phyloP scores from a whole-genome alignment of 2,797 vertebrate species.

The Lutjanus argentimaculatus region DNA sequence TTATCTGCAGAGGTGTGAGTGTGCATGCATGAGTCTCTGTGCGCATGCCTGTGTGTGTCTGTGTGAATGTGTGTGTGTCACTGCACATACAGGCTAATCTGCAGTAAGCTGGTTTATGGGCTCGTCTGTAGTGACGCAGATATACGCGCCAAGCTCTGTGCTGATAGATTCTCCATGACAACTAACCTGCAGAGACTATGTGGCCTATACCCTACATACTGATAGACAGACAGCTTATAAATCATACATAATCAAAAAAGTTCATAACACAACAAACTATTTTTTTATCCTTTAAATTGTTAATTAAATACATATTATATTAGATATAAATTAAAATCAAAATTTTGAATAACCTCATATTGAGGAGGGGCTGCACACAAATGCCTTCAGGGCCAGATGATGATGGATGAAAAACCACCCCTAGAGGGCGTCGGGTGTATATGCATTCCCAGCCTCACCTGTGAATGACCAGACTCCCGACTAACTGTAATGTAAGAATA shows the following conservation, averaged over 20 bases:
- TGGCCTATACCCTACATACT: conserved; percentile 53
- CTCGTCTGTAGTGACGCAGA: conserved; percentile 84
- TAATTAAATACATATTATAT: not conserved
- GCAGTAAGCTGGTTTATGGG: conserved; percentile 88
- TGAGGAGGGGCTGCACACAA: not conserved
- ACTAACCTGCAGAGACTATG: conserved; percentile 70
- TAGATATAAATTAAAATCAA: not conserved
- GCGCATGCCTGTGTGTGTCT: conserved; percentile 28
- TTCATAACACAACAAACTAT: no score
- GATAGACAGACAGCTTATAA: conserved; percentile 1
- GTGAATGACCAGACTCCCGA: not conserved
- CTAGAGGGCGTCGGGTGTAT: conserved; percentile 27
- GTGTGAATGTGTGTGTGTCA: conserved; percentile 63
- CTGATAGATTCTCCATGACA: conserved; percentile 84
- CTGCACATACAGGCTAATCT: conserved; percentile 82
- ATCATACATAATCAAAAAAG: no score
- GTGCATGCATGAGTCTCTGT: not conserved
- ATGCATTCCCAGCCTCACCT: not conserved
- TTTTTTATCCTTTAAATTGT: not conserved
- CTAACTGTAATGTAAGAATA: not conserved
- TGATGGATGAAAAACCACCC: conserved; percentile 1
- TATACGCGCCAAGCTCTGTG: conserved; percentile 72
- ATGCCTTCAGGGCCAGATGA: conserved; percentile 7
- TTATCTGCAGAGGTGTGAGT: conserved; percentile 1
- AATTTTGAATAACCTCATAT: not conserved